Base-by-base conservation (phyloP, 1,140 invertebrate species). In the Solen grandis region DNA sequence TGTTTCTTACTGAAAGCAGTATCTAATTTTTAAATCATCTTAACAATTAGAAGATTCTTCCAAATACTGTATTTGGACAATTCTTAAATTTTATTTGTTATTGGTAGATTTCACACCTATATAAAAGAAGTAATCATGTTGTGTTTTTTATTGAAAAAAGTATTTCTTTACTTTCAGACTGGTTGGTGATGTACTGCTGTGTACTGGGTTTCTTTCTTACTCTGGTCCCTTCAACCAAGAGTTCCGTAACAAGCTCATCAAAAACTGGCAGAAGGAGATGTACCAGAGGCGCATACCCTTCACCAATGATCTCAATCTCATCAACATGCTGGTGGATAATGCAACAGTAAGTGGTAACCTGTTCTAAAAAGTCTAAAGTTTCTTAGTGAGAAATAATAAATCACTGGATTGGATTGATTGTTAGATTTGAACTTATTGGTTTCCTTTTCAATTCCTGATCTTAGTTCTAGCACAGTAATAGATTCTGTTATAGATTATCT, bases 141-240 rank as follows among this genome's bases (percentile, higher is more conserved):
- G n/a, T n/a, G n/a, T n/a, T n/a, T n/a, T n/a, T n/a, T n/a, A n/a
- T n/a, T n/a, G n/a, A n/a, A n/a, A n/a, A n/a, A n/a, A n/a, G n/a
- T n/a, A n/a, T n/a, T n/a, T n/a, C n/a, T n/a, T n/a, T n/a, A n/a
- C n/a, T n/a, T n/a, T n/a, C 78, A 95, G 96, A 90, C 92, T 99
- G 27, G 97, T 98, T 1, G 98, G 98, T 3, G 97, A 99, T 93
- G 96, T 98, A 14, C 93, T 99, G 0, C 89, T 98, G 35, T 96
- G 96, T 0, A 98, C 97, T 0, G 97, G 97, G 27, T 99, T 99
- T 91, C 92, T 99, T 5, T 98, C 97, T 0, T 99, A 99, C 87
- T 96, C 97, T 87, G 98, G 98, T 0, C 97, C 97, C 0, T 99
- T 99, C 87, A 99, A 99, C 93, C 98, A 99, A 92, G 97, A 98